Evolutionary conservation across 1,140 invertebrate genomes (phyloP).

Genomic region (Pomacea maculata): DNA sequence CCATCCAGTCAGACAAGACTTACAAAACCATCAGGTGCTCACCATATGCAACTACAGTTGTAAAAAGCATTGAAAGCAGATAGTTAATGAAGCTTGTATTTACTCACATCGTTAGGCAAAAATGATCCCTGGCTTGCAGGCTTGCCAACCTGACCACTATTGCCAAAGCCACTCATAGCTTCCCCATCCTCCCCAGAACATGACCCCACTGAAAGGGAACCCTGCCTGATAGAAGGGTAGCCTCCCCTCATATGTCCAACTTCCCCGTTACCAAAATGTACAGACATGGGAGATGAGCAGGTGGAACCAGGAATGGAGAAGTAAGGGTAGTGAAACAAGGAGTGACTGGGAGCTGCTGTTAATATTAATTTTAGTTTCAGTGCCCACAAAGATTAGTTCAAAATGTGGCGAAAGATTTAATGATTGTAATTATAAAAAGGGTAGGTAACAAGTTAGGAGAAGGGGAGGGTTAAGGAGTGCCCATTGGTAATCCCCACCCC

Average conservation of each 20-base stretch:
- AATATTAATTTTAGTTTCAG: background rate
- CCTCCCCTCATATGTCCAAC: background rate
- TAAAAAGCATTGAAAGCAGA: background rate
- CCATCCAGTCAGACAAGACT: background rate
- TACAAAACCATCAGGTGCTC: background rate
- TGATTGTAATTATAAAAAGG: background rate
- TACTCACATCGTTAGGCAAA: conserved; percentile 18
- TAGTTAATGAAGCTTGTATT: background rate
- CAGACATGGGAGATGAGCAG: conserved; percentile 22
- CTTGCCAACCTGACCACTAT: background rate
- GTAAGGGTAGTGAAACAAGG: conserved; percentile 47
- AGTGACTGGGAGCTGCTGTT: conserved; percentile 37
- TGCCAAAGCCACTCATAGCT: background rate
- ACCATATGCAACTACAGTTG: background rate
- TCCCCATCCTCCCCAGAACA: conserved; percentile 4
- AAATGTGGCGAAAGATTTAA: too few relatives aligned
- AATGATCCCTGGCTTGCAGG: background rate
- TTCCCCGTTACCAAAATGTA: conserved; percentile 13
- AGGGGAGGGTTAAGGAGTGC: background rate
- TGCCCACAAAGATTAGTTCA: background rate
- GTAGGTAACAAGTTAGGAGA: background rate
- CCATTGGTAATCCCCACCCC: background rate
- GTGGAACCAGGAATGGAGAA: conserved; percentile 39
- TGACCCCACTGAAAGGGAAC: background rate
- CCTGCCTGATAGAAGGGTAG: conserved; percentile 7